Conservation (phyloP, 2,113 vertebrate genomes). For the Hystrix brachyura region DNA sequence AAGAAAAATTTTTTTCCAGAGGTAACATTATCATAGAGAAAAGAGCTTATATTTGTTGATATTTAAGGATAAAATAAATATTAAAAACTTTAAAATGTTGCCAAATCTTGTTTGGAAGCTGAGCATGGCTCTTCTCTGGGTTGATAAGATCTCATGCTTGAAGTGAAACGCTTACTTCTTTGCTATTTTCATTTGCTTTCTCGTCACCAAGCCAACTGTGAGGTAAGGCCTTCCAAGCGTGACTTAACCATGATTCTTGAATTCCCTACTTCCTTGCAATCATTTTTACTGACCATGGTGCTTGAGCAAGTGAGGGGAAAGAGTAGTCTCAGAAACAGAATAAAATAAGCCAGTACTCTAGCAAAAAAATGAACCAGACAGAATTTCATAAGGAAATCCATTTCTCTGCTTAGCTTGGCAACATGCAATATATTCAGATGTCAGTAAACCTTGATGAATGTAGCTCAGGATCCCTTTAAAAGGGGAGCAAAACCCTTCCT, state of each 20-base stretch:
- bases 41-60: not conserved
- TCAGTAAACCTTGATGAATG: not conserved
- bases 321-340: not conserved
- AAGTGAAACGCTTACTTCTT: not conserved
- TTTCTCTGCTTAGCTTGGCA: not conserved
- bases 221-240: not conserved
- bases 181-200: constrained; percentile 5
- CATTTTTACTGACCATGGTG: not conserved
- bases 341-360: not conserved
- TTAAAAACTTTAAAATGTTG: not conserved
- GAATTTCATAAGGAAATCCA: not conserved
- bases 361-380: not conserved
- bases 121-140: not conserved
- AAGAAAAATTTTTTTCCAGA: not conserved
- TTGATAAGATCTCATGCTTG: not conserved
- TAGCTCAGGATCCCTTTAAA: not conserved
- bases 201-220: constrained; percentile 29
- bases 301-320: not conserved
- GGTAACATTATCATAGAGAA: not conserved
- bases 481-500: not conserved
- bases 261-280: not conserved
- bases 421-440: not conserved
- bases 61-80: not conserved
- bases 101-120: not conserved
- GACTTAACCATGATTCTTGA: not conserved